Evolutionary conservation across 2,797 vertebrate genomes (phyloP).

Genomic region (Novumbra hubbsi): DNA sequence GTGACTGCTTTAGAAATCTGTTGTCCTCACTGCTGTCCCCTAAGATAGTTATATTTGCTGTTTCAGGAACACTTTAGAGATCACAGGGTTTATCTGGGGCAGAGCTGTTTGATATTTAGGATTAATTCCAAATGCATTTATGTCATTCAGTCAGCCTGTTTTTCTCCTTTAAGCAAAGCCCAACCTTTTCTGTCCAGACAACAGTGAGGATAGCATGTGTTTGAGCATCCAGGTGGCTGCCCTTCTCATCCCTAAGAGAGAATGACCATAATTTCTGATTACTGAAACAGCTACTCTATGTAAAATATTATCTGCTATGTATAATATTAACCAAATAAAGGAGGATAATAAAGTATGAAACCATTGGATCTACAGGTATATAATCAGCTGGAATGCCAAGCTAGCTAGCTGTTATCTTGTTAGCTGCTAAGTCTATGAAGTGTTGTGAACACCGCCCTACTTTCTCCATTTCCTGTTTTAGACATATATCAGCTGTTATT

Average conservation of each 20-base stretch:
- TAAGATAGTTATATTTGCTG: not conserved
- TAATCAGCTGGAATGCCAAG: no score
- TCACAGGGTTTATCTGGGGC: constrained; percentile 1
- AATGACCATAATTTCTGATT: not conserved
- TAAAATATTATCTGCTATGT: no score
- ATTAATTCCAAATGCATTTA: not conserved
- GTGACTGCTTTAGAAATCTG: not conserved
- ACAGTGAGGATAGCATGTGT: not conserved
- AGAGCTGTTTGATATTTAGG: not conserved
- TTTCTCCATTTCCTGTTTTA: no score
- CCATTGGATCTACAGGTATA: no score
- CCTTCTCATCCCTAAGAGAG: not conserved
- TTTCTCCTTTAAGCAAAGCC: not conserved
- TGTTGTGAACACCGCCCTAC: no score
- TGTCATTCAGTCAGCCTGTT: not conserved
- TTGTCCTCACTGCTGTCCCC: no score
- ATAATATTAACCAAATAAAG: no score
- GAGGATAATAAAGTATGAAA: no score
- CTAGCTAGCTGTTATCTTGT: no score
- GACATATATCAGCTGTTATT: no score
- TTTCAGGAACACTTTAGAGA: not conserved
- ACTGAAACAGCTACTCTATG: no score
- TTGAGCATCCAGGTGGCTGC: not conserved
- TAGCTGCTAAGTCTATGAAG: no score
- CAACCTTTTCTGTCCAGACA: not conserved